Conservation (phyloP, 2,113 vertebrate genomes). For the Phylloscopus trochilus region DNA sequence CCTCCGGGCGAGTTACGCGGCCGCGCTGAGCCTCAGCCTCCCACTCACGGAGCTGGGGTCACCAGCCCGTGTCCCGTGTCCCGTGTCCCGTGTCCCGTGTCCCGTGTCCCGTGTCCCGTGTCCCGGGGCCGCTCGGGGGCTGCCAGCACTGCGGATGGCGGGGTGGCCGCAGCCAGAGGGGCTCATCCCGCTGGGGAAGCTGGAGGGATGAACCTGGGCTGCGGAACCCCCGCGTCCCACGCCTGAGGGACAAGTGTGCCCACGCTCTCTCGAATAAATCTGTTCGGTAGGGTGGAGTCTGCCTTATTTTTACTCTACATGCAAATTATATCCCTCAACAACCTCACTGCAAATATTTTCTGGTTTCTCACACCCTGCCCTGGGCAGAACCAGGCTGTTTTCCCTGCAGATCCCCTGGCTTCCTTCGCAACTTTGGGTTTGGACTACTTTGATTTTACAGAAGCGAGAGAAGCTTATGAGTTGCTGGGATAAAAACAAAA, state of each 20-base stretch:
- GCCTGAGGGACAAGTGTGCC: not conserved
- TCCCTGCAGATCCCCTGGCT: not conserved
- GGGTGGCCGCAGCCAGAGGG: fast-evolving
- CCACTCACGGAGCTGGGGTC: fast-evolving
- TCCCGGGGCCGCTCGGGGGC: fast-evolving
- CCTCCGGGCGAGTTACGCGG: fast-evolving
- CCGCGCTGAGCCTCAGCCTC: not conserved
- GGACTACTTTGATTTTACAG: not conserved
- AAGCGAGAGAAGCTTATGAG: not conserved
- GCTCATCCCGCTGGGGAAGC: not conserved
- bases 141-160: fast-evolving
- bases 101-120: fast-evolving
- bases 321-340: constrained; percentile 40
- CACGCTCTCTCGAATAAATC: not conserved
- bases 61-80: fast-evolving
- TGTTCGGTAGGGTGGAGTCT: constrained; percentile 14
- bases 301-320: constrained; percentile 25
- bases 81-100: fast-evolving
- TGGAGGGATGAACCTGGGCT: not conserved
- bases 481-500: not conserved
- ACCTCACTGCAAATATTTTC: constrained; percentile 11
- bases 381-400: not conserved
- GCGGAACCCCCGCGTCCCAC: not conserved
- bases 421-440: not conserved
- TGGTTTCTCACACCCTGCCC: constrained; percentile 21